A percentile compares a stretch with the other conserved stretches of the same genome.
phyloP scores from a whole-genome alignment of 2,888 invertebrate species.

The Chrysolina oricalcia region DNA sequence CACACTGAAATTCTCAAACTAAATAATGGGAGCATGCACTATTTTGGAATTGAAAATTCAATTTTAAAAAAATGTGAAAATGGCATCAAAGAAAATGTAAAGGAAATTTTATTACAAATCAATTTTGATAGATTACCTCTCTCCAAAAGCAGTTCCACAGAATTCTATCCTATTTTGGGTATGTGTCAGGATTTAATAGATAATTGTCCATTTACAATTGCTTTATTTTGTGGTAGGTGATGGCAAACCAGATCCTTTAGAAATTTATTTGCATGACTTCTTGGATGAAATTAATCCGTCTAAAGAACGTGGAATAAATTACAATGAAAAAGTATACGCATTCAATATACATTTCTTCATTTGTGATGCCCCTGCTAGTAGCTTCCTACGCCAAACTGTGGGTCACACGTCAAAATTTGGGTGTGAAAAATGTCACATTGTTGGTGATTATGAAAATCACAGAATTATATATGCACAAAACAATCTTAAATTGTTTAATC shows the following conservation, averaged over 20 bases:
- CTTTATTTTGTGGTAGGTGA: slow-evolving; percentile 37
- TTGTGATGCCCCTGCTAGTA: slow-evolving; percentile 38
- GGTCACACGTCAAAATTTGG: slow-evolving; percentile 34
- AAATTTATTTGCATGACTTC: slow-evolving; percentile 19
- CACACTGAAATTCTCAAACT: slow-evolving; percentile 29
- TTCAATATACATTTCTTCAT: slow-evolving; percentile 28
- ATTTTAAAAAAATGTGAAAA: slow-evolving; percentile 15
- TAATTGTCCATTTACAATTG: slow-evolving; percentile 33
- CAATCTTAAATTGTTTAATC: background rate
- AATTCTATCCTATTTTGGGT: slow-evolving; percentile 41
- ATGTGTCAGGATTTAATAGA: slow-evolving; percentile 28
- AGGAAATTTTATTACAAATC: slow-evolving; percentile 28
- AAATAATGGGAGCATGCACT: slow-evolving; percentile 38
- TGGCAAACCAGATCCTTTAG: slow-evolving; percentile 33
- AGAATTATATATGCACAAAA: slow-evolving; percentile 26
- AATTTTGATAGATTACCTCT: slow-evolving; percentile 42
- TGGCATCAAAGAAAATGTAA: slow-evolving; percentile 2
- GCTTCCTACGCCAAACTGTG: slow-evolving; percentile 32
- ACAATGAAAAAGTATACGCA: background rate
- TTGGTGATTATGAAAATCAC: slow-evolving; percentile 20
- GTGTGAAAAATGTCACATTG: slow-evolving; percentile 35
- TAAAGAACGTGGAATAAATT: background rate
- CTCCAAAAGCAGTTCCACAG: slow-evolving; percentile 38
- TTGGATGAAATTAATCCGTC: slow-evolving; percentile 14
- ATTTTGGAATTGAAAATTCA: slow-evolving; percentile 37